A percentile compares a stretch with the other conserved stretches of the same genome.
These are phyloP conservation scores for Ptyas mucosa DNA, from an alignment of 2,113 vertebrate genomes.

Conservation along the genomic window DNA sequence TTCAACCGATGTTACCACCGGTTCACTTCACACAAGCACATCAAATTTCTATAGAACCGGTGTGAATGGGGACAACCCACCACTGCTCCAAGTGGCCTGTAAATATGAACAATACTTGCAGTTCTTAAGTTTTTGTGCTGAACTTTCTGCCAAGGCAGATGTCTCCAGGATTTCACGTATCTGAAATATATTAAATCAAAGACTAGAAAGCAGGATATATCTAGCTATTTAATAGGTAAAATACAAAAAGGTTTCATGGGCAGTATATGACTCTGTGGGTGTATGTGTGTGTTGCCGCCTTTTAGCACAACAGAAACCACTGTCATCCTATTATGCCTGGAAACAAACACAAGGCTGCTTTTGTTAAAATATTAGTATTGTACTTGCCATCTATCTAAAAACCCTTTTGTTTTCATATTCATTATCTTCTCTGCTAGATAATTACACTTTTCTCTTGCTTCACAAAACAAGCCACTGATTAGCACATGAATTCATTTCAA, in stretches of 20 bases:
- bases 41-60: too few species aligned
- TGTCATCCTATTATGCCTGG: conserved; percentile 33
- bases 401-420: conserved; percentile 48
- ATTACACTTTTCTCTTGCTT: conserved; percentile 41
- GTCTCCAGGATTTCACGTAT: background rate
- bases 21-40: too few species aligned
- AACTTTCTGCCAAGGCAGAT: background rate
- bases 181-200: background rate
- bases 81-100: background rate
- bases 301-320: conserved; percentile 29
- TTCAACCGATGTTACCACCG: too few species aligned
- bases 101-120: background rate
- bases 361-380: conserved; percentile 46
- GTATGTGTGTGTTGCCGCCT: conserved; percentile 12
- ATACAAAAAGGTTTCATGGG: background rate
- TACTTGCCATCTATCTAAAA: conserved; percentile 37
- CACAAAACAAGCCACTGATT: conserved; percentile 9
- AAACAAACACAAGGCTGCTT: conserved; percentile 35
- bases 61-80: too few species aligned
- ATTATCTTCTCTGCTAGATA: conserved; percentile 37
- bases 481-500: conserved; percentile 18
- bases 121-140: background rate
- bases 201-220: background rate
- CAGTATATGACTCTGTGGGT: conserved; percentile 18
- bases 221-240: background rate